Conservation (phyloP, 2,113 vertebrate species). For the Myiozetetes cayanensis region DNA sequence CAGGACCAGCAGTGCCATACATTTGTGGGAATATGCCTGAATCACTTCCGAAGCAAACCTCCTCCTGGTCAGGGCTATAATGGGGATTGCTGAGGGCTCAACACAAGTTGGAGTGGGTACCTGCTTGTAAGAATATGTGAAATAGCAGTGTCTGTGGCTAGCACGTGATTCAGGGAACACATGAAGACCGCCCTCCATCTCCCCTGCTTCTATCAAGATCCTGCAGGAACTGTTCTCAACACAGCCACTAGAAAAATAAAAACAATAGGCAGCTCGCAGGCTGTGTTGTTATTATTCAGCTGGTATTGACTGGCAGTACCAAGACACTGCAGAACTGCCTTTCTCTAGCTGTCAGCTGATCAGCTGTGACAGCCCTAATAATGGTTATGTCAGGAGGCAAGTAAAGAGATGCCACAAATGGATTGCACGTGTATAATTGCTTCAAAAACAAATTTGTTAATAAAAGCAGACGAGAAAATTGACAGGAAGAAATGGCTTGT, state of each 20-base stretch:
- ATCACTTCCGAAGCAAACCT: neutral
- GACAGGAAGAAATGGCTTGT: slow-evolving; percentile 30
- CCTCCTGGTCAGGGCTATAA: neutral
- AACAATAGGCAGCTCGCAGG: neutral
- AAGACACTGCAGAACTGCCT: slow-evolving; percentile 24
- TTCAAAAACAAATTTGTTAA: slow-evolving; percentile 68
- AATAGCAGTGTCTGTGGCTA: rapidly evolving
- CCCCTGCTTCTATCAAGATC: slow-evolving; percentile 28
- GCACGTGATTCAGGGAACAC: neutral
- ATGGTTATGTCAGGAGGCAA: slow-evolving; percentile 63
- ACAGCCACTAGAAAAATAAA: neutral
- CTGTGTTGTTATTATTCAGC: slow-evolving; percentile 30
- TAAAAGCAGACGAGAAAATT: slow-evolving; percentile 35
- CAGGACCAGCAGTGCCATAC: neutral
- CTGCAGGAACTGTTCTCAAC: neutral
- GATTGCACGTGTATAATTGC: slow-evolving; percentile 67
- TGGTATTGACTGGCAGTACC: slow-evolving; percentile 50
- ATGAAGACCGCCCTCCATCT: neutral
- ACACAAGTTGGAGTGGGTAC: rapidly evolving
- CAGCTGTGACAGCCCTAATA: slow-evolving; percentile 64
- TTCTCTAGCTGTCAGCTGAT: slow-evolving; percentile 32
- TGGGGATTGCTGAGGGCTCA: neutral
- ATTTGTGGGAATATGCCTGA: neutral
- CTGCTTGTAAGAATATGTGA: neutral
- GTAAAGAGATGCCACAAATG: slow-evolving; percentile 60